These are phyloP conservation scores for Ancistrus triradiatus DNA, from an alignment of 2,113 vertebrate species.

Conservation along the genomic window DNA sequence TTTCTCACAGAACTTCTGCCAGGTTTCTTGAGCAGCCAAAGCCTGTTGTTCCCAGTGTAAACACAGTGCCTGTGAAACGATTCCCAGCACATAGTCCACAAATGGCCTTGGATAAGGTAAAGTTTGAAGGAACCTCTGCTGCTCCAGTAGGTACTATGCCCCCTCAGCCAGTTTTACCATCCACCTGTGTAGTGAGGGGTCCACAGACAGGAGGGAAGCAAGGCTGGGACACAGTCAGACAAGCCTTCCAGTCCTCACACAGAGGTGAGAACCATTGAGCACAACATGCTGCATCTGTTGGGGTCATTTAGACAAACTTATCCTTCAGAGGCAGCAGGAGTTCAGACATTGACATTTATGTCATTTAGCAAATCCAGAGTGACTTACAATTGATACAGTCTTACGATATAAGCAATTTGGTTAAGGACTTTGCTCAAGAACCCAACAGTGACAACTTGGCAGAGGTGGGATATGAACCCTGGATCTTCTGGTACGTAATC, in stretches of 20 bases:
- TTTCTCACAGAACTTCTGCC: constrained; percentile 67
- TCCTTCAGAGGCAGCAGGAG: too few species aligned
- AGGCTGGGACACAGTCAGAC: constrained; percentile 68
- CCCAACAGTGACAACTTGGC: too few species aligned
- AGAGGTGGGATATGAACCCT: too few species aligned
- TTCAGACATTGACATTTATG: too few species aligned
- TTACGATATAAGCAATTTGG: too few species aligned
- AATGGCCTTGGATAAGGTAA: constrained; percentile 62
- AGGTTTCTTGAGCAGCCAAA: constrained; percentile 67
- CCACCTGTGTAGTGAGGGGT: constrained; percentile 42
- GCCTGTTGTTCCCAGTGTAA: constrained; percentile 44
- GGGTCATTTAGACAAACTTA: not conserved
- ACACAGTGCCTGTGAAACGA: constrained; percentile 55
- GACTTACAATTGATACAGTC: too few species aligned
- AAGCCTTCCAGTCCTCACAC: constrained; percentile 58
- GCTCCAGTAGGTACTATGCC: constrained; percentile 54
- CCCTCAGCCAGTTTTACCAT: constrained; percentile 57
- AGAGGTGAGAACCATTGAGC: constrained; percentile 56
- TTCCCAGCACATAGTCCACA: constrained; percentile 58
- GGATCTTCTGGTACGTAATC: too few species aligned
- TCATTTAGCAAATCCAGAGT: too few species aligned
- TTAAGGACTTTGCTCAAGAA: too few species aligned
- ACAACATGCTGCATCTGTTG: not conserved
- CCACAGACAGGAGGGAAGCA: constrained; percentile 54
- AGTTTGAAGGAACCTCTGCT: constrained; percentile 52